phyloP scores from a whole-genome alignment of 2,113 vertebrate genomes.

The Ahaetulla prasina region DNA sequence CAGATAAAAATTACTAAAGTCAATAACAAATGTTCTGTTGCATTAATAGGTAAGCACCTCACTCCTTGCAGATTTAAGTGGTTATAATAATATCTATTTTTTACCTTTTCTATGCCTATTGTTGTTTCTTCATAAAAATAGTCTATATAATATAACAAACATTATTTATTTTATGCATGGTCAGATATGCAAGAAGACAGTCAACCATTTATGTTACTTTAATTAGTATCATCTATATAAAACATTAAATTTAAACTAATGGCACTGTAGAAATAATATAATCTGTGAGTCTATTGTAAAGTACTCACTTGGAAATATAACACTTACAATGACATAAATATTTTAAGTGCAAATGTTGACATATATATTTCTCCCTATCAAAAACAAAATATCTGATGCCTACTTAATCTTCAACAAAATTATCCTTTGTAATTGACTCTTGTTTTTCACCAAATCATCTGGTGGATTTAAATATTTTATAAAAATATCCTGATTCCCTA shows the following conservation, averaged over 20 bases:
- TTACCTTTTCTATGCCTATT: neutral
- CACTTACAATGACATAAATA: slow-evolving; percentile 72
- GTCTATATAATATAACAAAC: neutral
- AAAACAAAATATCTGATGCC: slow-evolving; percentile 53
- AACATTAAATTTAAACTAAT: slow-evolving; percentile 73
- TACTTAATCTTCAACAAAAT: slow-evolving; percentile 42
- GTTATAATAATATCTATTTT: neutral
- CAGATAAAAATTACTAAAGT: neutral
- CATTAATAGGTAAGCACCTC: neutral
- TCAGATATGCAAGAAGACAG: slow-evolving; percentile 37
- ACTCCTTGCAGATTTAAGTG: neutral
- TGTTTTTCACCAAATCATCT: slow-evolving; percentile 36
- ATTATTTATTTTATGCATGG: slow-evolving; percentile 31
- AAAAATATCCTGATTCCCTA: slow-evolving; percentile 48
- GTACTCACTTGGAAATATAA: slow-evolving; percentile 78
- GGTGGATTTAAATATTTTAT: slow-evolving; percentile 46
- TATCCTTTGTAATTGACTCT: neutral
- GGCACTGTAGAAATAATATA: slow-evolving; percentile 73
- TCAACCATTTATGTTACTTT: slow-evolving; percentile 57
- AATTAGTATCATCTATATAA: slow-evolving; percentile 71
- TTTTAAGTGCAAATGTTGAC: slow-evolving; percentile 57
- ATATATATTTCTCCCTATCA: slow-evolving; percentile 46
- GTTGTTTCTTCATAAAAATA: neutral
- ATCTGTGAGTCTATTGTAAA: slow-evolving; percentile 68
- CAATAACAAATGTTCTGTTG: neutral